Evolutionary conservation across 2,888 invertebrate species (phyloP).

Genomic region (Drosophila setosimentum): DNA sequence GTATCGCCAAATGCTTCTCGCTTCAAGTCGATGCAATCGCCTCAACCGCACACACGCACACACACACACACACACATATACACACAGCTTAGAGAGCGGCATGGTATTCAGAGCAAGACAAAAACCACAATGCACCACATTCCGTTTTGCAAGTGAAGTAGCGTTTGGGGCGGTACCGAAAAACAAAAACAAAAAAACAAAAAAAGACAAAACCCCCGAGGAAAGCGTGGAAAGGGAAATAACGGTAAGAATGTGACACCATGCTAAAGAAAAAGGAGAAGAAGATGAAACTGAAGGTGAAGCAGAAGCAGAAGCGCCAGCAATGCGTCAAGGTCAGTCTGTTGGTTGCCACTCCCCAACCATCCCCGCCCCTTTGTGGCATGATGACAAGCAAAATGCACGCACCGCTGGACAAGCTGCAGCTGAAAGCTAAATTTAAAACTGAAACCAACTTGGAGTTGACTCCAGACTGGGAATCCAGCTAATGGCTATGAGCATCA

Average conservation of each 20-base stretch:
- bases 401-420: conserved; percentile 63
- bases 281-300: conserved; percentile 14
- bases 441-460: conserved; percentile 26
- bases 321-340: conserved; percentile 46
- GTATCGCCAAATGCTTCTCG: conserved; percentile 33
- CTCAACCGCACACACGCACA: conserved; percentile 13
- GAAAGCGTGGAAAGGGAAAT: conserved; percentile 22
- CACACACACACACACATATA: conserved; percentile 1
- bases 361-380: conserved; percentile 23
- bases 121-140: conserved; percentile 44
- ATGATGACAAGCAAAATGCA: conserved; percentile 72
- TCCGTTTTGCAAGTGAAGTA: conserved; percentile 27
- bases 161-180: conserved; percentile 23
- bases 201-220: not conserved
- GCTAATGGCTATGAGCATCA: conserved; percentile 4
- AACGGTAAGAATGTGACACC: conserved; percentile 62
- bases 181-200: not conserved
- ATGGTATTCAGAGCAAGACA: conserved; percentile 83
- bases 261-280: conserved; percentile 13
- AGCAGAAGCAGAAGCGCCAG: conserved; percentile 10
- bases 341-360: conserved; percentile 8
- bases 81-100: conserved; percentile 17
- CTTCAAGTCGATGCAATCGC: conserved; percentile 48
- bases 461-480: conserved; percentile 20
- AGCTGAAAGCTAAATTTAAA: conserved; percentile 15